phyloP scores from a whole-genome alignment of 2,888 invertebrate species.

The Kryphioiulus occultus region DNA sequence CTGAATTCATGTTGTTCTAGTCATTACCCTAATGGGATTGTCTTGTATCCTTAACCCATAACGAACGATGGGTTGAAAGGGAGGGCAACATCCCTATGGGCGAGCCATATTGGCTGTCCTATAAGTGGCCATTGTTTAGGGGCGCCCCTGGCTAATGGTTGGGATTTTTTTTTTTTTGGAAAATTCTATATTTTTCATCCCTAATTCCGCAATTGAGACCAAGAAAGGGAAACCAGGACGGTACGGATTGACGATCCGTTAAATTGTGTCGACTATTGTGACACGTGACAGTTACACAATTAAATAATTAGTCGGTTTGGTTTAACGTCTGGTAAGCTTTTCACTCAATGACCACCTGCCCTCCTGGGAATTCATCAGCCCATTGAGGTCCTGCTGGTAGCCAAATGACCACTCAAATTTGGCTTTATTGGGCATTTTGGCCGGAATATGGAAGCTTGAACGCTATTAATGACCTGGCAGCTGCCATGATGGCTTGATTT shows the following conservation, averaged over 20 bases:
- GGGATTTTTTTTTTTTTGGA: neutral
- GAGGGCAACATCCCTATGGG: neutral
- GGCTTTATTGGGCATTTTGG: neutral
- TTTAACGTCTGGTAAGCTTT: neutral
- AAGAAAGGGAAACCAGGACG: neutral
- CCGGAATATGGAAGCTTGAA: neutral
- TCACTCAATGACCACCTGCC: neutral
- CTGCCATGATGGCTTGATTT: neutral
- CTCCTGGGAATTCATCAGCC: neutral
- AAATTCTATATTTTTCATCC: neutral
- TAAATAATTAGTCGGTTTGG: neutral
- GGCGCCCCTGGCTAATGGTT: neutral
- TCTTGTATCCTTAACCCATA: constrained; percentile 20
- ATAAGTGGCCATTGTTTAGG: constrained; percentile 17
- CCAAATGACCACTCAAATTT: constrained; percentile 19
- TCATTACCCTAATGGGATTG: constrained; percentile 35
- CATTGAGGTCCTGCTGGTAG: constrained; percentile 2
- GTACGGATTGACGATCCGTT: neutral
- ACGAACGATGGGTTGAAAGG: neutral
- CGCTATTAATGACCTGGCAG: neutral
- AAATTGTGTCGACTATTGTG: neutral
- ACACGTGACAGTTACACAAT: neutral
- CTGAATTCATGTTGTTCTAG: constrained; percentile 14
- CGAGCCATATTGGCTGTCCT: constrained; percentile 2
- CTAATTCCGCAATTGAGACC: constrained; percentile 26